A percentile compares a stretch with the other conserved stretches of the same genome.
These are phyloP conservation scores for Hippolais icterina DNA, from an alignment of 2,113 vertebrate genomes.

Conservation along the genomic window DNA sequence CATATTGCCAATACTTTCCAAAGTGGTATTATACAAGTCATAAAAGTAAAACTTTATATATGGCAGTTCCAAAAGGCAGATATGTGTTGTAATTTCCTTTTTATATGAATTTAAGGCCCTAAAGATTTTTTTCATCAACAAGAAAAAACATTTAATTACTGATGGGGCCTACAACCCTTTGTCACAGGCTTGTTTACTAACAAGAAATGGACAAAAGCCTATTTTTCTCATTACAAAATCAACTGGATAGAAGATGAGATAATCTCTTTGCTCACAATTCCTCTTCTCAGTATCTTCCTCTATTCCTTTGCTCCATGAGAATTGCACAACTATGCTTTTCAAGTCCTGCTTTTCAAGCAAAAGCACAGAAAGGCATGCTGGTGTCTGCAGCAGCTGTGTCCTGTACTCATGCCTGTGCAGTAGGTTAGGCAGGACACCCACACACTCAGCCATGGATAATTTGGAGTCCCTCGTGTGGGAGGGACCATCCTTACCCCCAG, in stretches of 20 bases:
- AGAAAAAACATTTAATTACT: neutral
- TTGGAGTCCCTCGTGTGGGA: rapidly evolving
- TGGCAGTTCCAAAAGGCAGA: neutral
- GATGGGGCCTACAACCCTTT: neutral
- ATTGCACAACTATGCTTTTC: neutral
- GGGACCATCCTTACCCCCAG: neutral
- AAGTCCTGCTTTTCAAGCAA: neutral
- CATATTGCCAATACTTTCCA: neutral
- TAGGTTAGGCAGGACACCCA: neutral
- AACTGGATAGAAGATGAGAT: neutral
- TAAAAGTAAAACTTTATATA: neutral
- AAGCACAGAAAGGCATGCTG: neutral
- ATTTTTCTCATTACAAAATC: neutral
- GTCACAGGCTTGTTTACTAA: neutral
- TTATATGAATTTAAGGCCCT: neutral
- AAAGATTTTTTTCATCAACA: neutral
- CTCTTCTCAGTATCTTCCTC: neutral
- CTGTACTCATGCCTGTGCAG: neutral
- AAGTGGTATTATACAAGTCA: neutral
- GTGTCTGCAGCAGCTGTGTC: neutral
- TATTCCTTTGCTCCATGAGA: neutral
- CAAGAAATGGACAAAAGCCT: neutral
- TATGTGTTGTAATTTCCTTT: neutral
- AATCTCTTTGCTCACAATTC: neutral
- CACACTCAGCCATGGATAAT: neutral